Evolutionary conservation across 2,888 invertebrate genomes (phyloP), one percentile per base, ranked within the genome.

Genomic region (Agapetus fuscipes): DNA sequence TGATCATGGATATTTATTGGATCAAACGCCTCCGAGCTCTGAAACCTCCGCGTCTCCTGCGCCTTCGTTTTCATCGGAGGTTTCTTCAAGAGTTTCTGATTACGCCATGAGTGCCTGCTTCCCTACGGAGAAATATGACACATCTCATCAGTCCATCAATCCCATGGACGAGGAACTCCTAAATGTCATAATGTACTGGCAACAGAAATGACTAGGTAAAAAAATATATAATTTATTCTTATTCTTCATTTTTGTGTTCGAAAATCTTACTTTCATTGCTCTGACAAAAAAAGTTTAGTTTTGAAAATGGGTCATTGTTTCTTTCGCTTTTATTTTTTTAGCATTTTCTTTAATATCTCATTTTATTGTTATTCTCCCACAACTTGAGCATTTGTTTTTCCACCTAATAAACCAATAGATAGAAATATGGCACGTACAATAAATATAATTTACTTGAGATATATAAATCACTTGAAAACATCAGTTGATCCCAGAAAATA

Each of bases 91-190:
- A 5, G 70, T 74, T 10, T 66, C 70, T 6, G 69, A 50, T 58
- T 66, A 39, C 64, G 67, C 49, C 66, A 57, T 46, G 56, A n/a
- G 59, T 61, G 17, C 55, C 61, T 24, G 64, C 71, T 15, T 71
- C 69, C 49, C 72, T 71, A 27, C 72, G 71, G 53, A 70, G 70
- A 17, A 74, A 72, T 26, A 68, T 42, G 49, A 70, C 33, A 34
- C 14, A 13, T 20, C 28, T 12, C 64, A 34, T 25, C 62, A 34
- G 17, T 56, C 62, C 1, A 56, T 61, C 27, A 46, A 50, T 25
- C 78, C 85, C 4, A 84, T 85, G 71, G 89, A 88, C 58, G 90
- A 90, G 51, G 89, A 89, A 54, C 76, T 91, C 5, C 71, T 91
- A 24, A 90, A 91, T 54, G 84, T 81, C 49, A 85, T 87, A 52